Evolutionary conservation across 2,797 vertebrate genomes (phyloP).

Genomic region (Apodemus agrarius): DNA sequence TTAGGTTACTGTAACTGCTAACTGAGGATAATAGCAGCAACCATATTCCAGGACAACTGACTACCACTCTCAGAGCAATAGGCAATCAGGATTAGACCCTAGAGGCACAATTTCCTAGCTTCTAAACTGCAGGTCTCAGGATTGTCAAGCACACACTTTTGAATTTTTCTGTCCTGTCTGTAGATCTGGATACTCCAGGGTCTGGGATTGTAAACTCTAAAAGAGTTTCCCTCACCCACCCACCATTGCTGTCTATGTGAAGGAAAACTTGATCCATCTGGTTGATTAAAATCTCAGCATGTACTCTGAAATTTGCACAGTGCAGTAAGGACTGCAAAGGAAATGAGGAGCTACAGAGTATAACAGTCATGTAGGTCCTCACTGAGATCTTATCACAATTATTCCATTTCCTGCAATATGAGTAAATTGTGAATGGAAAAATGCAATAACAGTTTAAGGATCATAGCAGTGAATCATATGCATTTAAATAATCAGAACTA

Average conservation of each 20-base stretch:
- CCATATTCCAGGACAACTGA: neutral
- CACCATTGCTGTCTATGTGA: neutral
- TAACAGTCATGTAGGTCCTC: neutral
- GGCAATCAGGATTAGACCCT: neutral
- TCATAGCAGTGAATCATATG: neutral
- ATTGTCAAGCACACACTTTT: neutral
- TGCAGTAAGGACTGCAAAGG: neutral
- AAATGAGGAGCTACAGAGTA: neutral
- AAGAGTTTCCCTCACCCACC: neutral
- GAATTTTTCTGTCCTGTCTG: neutral
- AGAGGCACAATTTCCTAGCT: neutral
- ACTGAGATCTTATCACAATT: neutral
- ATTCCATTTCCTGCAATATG: neutral
- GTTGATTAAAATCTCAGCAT: neutral
- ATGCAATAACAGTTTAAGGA: neutral
- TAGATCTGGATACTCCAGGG: neutral
- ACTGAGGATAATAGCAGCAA: no score
- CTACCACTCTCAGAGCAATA: neutral
- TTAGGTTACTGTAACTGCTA: no score
- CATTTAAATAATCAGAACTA: conserved; percentile 12
- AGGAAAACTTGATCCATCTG: neutral
- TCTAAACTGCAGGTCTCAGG: neutral
- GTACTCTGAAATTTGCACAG: neutral
- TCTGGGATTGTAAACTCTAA: neutral
- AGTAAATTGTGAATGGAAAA: neutral